These are phyloP conservation scores for Corythornis madagascariensis DNA, from an alignment of 2,113 vertebrate genomes.

Conservation along the genomic window DNA sequence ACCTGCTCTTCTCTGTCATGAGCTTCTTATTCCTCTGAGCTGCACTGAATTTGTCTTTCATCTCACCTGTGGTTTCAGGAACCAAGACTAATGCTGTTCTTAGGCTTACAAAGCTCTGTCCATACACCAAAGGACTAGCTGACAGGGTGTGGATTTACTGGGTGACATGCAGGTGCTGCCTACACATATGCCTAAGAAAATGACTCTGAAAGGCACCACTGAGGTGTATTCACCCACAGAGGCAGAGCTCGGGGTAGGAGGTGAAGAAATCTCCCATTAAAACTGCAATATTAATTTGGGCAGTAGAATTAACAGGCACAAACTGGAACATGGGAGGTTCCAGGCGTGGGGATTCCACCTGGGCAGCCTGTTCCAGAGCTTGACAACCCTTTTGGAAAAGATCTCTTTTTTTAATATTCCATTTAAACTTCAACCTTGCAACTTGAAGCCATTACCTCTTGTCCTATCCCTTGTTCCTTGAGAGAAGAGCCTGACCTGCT, in stretches of 20 bases:
- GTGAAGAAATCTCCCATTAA: not conserved
- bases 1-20: not conserved
- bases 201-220: not conserved
- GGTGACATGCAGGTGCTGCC: not conserved
- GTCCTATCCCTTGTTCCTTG: accelerated
- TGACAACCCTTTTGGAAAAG: accelerated
- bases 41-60: not conserved
- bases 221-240: not conserved
- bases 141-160: not conserved
- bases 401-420: not conserved
- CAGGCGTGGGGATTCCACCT: accelerated
- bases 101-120: not conserved
- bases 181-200: not conserved
- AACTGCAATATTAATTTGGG: not conserved
- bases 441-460: not conserved
- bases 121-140: not conserved
- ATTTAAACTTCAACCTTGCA: not conserved
- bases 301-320: not conserved
- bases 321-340: no score
- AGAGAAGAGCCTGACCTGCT: accelerated
- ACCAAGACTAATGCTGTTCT: not conserved
- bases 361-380: not conserved
- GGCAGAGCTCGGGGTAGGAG: not conserved
- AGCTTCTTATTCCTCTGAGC: not conserved
- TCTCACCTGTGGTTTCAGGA: not conserved